Evolutionary conservation across 2,888 invertebrate genomes (phyloP), one percentile per base, ranked within the genome.

Genomic region (Athalia rosae): DNA sequence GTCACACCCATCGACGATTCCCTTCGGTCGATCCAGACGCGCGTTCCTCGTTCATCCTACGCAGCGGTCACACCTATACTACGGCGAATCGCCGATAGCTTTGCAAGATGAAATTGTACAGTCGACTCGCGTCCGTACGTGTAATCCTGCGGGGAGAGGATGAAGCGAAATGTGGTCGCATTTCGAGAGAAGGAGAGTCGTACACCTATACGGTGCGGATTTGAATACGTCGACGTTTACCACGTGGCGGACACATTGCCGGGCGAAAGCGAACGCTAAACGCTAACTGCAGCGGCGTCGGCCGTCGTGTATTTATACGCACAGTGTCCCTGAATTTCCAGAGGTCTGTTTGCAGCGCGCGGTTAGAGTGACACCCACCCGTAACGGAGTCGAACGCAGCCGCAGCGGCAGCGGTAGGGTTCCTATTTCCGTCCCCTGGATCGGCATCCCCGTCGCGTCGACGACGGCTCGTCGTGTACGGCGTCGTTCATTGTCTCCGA

Each of bases 251-350:
- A 59, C 74, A 74, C 61, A 74, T 74, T 74, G 74, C 62, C 48
- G 13, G 45, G 71, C 47, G 28, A 28, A 28, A 28, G 28, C 28
- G 28, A 28, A 28, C 28, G 28, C 28, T 28, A 28, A 28, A 28
- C 28, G 28, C 28, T 28, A 28, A 2, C 28, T 28, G 28, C 28
- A 28, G 28, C 28, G 28, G 28, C 28, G n/a, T n/a, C n/a, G 28
- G 28, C 28, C 47, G 45, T 74, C 74, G 74, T 59, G 74, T 74
- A 74, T 74, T 74, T 74, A 74, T 74, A 74, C 74, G 59, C 74
- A 50, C 48, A 47, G 41, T 74, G 61, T 74, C 74, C 74, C 61
- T 74, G 74, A 74, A 74, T 74, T 48, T 50, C 13, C 43, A n/a
- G 48, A 11, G 61, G 45, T 15, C 11, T 41, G 13, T 28, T 61